These are phyloP conservation scores for Pseudotriccus pelzelni DNA, from an alignment of 2,797 vertebrate genomes.

Conservation along the genomic window DNA sequence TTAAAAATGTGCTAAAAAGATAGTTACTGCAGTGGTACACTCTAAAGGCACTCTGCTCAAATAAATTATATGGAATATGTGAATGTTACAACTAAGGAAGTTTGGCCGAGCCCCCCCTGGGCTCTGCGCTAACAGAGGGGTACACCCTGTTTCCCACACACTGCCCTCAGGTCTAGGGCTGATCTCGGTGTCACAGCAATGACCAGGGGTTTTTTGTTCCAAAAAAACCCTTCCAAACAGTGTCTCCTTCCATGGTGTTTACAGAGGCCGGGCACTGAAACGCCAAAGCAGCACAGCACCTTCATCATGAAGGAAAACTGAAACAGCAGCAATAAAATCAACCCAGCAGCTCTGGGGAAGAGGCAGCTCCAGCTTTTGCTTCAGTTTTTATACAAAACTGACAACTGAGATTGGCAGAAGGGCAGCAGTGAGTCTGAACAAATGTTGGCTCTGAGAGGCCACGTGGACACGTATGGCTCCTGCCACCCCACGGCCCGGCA, in stretches of 20 bases:
- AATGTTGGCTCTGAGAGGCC: accelerated
- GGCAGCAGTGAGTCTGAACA: background rate
- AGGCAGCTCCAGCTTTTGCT: background rate
- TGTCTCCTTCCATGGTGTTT: background rate
- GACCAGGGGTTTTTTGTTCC: background rate
- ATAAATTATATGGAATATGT: background rate
- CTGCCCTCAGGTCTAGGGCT: background rate
- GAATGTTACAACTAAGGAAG: background rate
- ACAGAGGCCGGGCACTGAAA: background rate
- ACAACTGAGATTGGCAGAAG: background rate
- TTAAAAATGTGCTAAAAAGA: background rate
- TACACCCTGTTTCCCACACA: background rate
- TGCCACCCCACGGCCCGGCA: background rate
- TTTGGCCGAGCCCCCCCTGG: accelerated
- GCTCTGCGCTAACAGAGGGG: background rate
- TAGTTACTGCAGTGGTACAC: background rate
- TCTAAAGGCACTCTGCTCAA: background rate
- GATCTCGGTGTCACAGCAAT: background rate
- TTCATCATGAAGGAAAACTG: background rate
- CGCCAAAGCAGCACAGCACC: background rate
- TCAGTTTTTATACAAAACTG: background rate
- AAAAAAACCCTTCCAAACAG: background rate
- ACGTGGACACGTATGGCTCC: accelerated
- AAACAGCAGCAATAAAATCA: background rate
- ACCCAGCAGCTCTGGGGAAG: background rate